phyloP scores from a whole-genome alignment of 2,888 invertebrate genomes.

The Autographa pulchrina region DNA sequence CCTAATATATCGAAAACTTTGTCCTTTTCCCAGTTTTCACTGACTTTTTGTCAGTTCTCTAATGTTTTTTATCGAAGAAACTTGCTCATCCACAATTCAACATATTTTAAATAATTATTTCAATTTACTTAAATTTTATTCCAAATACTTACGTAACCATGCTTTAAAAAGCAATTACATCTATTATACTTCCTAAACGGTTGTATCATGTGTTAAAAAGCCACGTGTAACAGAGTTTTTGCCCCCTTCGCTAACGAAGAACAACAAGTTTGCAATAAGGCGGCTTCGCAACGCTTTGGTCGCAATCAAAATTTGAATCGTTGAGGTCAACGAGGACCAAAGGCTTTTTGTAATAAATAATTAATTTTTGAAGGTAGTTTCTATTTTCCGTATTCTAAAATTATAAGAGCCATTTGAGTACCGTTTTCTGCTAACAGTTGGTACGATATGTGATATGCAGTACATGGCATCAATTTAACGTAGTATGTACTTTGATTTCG shows the following conservation, averaged over 20 bases:
- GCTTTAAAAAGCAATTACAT: not conserved
- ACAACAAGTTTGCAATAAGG: conserved; percentile 3
- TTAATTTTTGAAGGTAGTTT: not conserved
- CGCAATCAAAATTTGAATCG: not conserved
- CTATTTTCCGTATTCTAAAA: not conserved
- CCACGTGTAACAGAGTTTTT: conserved; percentile 9
- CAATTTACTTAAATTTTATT: not conserved
- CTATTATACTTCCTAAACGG: not conserved
- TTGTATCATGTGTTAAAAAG: conserved; percentile 14
- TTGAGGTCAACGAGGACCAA: not conserved
- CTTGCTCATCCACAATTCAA: not conserved
- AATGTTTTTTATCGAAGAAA: too few species aligned
- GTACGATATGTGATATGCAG: too few species aligned
- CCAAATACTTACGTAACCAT: conserved; percentile 2
- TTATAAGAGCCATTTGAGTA: not conserved
- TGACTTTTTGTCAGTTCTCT: too few species aligned
- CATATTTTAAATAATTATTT: not conserved
- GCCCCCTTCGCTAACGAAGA: not conserved
- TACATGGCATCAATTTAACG: too few species aligned
- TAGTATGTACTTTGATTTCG: too few species aligned
- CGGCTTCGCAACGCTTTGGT: not conserved
- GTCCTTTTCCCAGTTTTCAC: too few species aligned
- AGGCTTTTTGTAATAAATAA: not conserved
- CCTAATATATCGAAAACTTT: too few species aligned
- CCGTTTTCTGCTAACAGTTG: not conserved